Evolutionary conservation across 1,140 invertebrate genomes (phyloP).

Genomic region (Tachypleus tridentatus): DNA sequence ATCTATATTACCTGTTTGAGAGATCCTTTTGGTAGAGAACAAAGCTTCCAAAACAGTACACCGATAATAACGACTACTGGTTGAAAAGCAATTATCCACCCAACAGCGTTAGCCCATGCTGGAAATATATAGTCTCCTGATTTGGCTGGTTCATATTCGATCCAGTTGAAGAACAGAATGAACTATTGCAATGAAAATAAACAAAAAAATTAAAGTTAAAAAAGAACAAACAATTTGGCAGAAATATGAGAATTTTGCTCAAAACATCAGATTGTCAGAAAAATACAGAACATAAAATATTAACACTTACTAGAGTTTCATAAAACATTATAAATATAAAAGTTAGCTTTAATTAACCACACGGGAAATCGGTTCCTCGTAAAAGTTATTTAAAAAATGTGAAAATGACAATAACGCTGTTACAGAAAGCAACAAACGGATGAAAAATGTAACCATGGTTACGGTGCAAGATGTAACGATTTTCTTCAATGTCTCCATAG

Average conservation of each 20-base stretch:
- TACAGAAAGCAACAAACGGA: no score
- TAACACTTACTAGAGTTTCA: no score
- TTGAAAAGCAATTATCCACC: slow-evolving; percentile 40
- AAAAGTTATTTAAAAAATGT: no score
- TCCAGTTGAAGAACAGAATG: slow-evolving; percentile 68
- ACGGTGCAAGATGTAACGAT: no score
- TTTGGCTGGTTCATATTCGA: slow-evolving; percentile 59
- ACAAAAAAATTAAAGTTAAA: slow-evolving; percentile 12
- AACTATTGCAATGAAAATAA: slow-evolving; percentile 41
- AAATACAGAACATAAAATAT: no score
- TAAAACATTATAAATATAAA: no score
- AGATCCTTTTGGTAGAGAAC: slow-evolving; percentile 38
- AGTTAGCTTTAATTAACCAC: no score
- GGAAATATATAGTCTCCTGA: slow-evolving; percentile 45
- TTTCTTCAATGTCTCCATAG: no score
- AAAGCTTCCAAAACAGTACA: slow-evolving; percentile 45
- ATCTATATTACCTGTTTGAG: slow-evolving; percentile 38
- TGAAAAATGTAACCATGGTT: no score
- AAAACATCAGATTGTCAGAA: slow-evolving; percentile 6
- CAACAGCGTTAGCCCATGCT: slow-evolving; percentile 32
- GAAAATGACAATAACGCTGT: no score
- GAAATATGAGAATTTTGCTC: neutral
- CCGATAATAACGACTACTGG: slow-evolving; percentile 53
- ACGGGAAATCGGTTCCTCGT: no score
- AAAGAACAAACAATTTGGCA: slow-evolving; percentile 1